Evolutionary conservation across 92 coral and sea anemone species (phyloP), one percentile per base, ranked within the genome.

Genomic region (Bergia sp.): DNA sequence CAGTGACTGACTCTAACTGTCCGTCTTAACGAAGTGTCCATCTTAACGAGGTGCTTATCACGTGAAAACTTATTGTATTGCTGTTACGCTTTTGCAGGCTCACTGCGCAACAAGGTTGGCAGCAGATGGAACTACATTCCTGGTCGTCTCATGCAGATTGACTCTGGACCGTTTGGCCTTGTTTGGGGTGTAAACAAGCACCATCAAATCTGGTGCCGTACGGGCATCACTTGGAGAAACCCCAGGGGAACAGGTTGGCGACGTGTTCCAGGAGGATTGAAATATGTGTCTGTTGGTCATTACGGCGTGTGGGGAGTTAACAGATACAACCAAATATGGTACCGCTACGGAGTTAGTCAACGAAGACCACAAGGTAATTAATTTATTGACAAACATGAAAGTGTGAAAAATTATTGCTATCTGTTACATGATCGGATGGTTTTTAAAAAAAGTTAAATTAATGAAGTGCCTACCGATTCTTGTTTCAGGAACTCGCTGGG

Each of bases 81-180:
- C 29, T 16, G 4, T 16, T 18, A 61, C 69, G 23, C 69, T 16
- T 61, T 72, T 44, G 16, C 58, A 84, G 87, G 44, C 43, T 84
- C 87, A 37, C 29, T 50, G 64, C 44, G 61, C 37, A 84, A 84
- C 79, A 71, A 37, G 13, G 79, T 71, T 23, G 87, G 87, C 11
- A 71, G 42, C 18, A 45, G 69, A 10, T 87, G 90, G 90, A 44
- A 82, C 49, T 36, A 67, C 38, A 86, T 91, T 67, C 80, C 88
- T 38, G 91, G 89, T 23, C 65, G 20, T 5, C 81, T 91, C 5
- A 77, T 18, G 57, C 91, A 91, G 72, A 69, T 91, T 29, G 93
- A 91, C 88, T 91, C 93, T 43, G 93, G 93, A n/a, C 88, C 91
- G 15, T 89, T 77, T 64, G 93, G 93, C n/a, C 71, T 88, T 6